Conservation (phyloP, 2,113 vertebrate species). For the Turnix velox region DNA sequence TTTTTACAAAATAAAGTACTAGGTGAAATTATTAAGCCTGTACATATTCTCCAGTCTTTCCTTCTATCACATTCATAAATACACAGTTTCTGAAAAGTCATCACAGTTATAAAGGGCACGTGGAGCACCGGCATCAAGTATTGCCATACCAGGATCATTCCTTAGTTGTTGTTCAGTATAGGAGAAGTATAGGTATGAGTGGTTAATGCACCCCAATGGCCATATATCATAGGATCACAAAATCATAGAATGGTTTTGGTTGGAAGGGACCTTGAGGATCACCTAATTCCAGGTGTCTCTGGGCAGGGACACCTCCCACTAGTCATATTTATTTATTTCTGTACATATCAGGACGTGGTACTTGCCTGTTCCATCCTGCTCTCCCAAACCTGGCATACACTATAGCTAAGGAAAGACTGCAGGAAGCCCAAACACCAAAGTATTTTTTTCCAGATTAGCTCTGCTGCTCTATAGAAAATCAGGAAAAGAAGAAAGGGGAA, state of each 20-base stretch:
- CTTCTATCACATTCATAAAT: neutral
- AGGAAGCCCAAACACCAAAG: neutral
- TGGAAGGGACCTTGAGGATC: no score
- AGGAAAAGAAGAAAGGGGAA: neutral
- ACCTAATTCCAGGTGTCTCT: no score
- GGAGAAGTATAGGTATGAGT: neutral
- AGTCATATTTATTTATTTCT: no score
- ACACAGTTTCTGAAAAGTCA: neutral
- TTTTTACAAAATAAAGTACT: neutral
- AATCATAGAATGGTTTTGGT: no score
- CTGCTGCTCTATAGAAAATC: neutral
- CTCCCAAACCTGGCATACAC: neutral
- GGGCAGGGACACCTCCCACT: no score
- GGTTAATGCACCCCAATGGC: neutral
- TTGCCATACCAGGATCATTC: neutral
- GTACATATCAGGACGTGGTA: accelerated
- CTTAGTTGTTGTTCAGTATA: neutral
- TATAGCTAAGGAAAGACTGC: neutral
- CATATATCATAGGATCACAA: no score
- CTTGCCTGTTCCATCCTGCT: neutral
- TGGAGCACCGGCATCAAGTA: neutral
- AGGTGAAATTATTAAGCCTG: neutral
- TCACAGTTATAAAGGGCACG: no score
- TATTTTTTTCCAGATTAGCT: neutral
- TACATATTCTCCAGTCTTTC: neutral